Evolutionary conservation across 37 sponge, comb jelly and placozoan species (phyloP).

Genomic region (Spongilla lacustris): DNA sequence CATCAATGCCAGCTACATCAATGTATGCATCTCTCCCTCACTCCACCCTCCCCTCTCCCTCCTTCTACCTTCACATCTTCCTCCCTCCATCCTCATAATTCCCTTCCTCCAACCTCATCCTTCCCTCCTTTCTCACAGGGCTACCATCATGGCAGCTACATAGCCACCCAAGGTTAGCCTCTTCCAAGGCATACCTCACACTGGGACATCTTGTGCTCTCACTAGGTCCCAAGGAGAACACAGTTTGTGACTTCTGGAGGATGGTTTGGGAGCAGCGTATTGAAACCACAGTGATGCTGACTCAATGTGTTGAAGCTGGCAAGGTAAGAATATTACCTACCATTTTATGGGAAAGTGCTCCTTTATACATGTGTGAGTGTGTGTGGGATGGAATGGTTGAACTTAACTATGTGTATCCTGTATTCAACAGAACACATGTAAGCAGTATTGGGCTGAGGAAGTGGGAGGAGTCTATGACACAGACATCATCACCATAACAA

Average conservation of each 20-base stretch:
- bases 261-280: slow-evolving; percentile 67
- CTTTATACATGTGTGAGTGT: too few relatives aligned
- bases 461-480: slow-evolving; percentile 52
- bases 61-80: too few relatives aligned
- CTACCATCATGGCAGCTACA: slow-evolving; percentile 64
- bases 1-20: slow-evolving; percentile 70
- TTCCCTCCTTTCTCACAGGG: slow-evolving; percentile 42
- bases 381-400: too few relatives aligned
- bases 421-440: slow-evolving; percentile 71
- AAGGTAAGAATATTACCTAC: slow-evolving; percentile 18
- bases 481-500: slow-evolving; percentile 45
- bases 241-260: slow-evolving; percentile 68
- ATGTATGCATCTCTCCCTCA: slow-evolving; percentile 20
- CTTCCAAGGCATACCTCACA: not conserved
- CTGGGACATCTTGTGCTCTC: not conserved
- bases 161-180: slow-evolving; percentile 80
- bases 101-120: not conserved
- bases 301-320: slow-evolving; percentile 62
- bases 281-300: slow-evolving; percentile 69
- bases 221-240: slow-evolving; percentile 53
- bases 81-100: not conserved
- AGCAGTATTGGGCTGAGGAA: slow-evolving; percentile 91
- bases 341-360: not conserved
- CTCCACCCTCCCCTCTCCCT: not conserved
- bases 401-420: not conserved